These are phyloP conservation scores for Crioceris asparagi DNA, from an alignment of 2,888 invertebrate species.

Conservation along the genomic window DNA sequence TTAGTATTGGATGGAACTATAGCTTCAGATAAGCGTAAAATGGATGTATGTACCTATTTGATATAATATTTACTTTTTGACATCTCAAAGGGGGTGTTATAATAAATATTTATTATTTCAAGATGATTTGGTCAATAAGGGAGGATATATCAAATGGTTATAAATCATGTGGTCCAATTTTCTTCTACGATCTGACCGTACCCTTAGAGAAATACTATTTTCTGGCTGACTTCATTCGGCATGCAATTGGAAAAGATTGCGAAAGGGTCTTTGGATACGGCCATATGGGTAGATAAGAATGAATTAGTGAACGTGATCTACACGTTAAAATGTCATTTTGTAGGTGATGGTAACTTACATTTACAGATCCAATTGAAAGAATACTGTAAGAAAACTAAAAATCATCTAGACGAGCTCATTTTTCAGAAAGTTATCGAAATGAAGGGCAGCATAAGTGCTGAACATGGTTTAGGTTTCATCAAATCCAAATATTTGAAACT, in stretches of 20 bases:
- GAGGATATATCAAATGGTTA: constrained; percentile 75
- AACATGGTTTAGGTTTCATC: constrained; percentile 89
- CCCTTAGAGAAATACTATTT: constrained; percentile 73
- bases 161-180: constrained; percentile 59
- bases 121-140: no score
- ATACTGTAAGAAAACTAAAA: constrained; percentile 46
- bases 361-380: constrained; percentile 64
- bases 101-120: no score
- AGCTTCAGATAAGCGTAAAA: constrained; percentile 66
- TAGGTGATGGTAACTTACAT: constrained; percentile 91
- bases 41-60: constrained; percentile 45
- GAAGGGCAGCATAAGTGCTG: constrained; percentile 86
- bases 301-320: constrained; percentile 22
- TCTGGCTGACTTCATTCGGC: constrained; percentile 58
- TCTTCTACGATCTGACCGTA: constrained; percentile 87
- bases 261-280: constrained; percentile 77
- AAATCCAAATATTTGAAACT: constrained; percentile 70
- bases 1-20: constrained; percentile 73
- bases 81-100: no score
- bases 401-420: constrained; percentile 73
- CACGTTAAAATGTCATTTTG: no score
- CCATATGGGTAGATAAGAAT: constrained; percentile 89
- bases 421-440: constrained; percentile 72
- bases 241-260: constrained; percentile 51
- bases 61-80: constrained; percentile 1